Evolutionary conservation across 2,888 invertebrate genomes (phyloP).

Genomic region (Oligia fasciuncula): DNA sequence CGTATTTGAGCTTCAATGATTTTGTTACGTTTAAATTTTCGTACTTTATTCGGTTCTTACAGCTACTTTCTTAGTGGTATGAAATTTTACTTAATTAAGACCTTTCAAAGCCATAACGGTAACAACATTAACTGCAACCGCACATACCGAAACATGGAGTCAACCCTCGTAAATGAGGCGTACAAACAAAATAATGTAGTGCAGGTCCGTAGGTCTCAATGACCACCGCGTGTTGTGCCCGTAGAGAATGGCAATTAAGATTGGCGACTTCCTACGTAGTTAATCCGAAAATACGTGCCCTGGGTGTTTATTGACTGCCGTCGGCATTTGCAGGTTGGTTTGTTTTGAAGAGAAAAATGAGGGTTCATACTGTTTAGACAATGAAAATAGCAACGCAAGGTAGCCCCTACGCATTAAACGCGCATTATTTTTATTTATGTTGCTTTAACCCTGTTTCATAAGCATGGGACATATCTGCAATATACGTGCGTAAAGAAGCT

Average conservation of each 20-base stretch:
- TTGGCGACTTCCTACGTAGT: slow-evolving; percentile 86
- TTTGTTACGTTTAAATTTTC: neutral
- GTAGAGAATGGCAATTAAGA: slow-evolving; percentile 87
- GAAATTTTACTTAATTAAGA: slow-evolving; percentile 42
- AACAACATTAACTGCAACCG: slow-evolving; percentile 69
- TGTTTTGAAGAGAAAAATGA: slow-evolving; percentile 77
- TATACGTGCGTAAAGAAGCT: neutral
- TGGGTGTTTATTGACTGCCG: slow-evolving; percentile 87
- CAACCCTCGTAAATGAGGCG: slow-evolving; percentile 84
- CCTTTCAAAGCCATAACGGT: slow-evolving; percentile 47
- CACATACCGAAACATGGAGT: slow-evolving; percentile 73
- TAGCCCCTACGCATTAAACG: slow-evolving; percentile 40
- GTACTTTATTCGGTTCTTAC: neutral
- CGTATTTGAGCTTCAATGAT: neutral
- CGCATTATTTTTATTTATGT: slow-evolving; percentile 42
- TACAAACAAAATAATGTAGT: slow-evolving; percentile 85
- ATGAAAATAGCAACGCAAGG: slow-evolving; percentile 51
- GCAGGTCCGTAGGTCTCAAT: slow-evolving; percentile 80
- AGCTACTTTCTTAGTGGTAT: neutral
- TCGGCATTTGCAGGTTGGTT: slow-evolving; percentile 77
- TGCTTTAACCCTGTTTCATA: slow-evolving; percentile 28
- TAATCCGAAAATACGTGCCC: slow-evolving; percentile 89
- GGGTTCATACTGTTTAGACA: slow-evolving; percentile 63
- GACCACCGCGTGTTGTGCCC: slow-evolving; percentile 77
- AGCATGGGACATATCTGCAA: slow-evolving; percentile 8